Conservation (phyloP, 1,140 invertebrate genomes). For the Caenorhabditis briggsae region DNA sequence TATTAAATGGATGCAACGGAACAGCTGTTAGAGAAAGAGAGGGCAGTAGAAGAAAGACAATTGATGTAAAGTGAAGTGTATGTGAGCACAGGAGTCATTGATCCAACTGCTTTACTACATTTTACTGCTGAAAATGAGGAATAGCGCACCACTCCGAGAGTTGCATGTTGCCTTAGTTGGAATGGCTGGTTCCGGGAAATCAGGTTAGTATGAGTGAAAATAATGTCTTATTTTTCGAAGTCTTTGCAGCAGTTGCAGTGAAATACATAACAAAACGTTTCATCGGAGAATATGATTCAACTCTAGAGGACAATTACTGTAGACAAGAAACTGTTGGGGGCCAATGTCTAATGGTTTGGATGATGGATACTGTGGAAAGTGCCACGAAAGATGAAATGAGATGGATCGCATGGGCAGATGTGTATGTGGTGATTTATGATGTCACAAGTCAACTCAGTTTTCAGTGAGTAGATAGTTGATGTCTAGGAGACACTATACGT, state of each 20-base stretch:
- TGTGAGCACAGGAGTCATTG: too few species aligned
- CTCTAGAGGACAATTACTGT: conserved; percentile 79
- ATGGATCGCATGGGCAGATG: conserved; percentile 80
- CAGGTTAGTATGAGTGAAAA: conserved; percentile 72
- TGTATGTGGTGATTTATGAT: conserved; percentile 79
- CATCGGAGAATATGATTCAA: conserved; percentile 80
- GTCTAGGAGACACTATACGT: too few species aligned
- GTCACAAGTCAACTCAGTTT: conserved; percentile 79
- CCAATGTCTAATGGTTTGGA: conserved; percentile 78
- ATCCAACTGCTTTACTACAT: not conserved
- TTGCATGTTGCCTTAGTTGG: conserved; percentile 78
- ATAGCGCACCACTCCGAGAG: conserved; percentile 59
- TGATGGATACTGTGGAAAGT: conserved; percentile 80
- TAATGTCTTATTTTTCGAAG: conserved; percentile 65
- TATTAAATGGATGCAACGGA: too few species aligned
- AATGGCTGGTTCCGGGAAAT: conserved; percentile 78
- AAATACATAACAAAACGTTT: conserved; percentile 80
- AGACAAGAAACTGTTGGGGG: conserved; percentile 79
- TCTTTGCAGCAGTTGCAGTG: conserved; percentile 79
- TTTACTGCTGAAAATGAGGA: conserved; percentile 2
- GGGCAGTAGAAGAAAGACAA: too few species aligned
- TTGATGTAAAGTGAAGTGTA: too few species aligned
- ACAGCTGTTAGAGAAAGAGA: too few species aligned
- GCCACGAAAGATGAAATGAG: conserved; percentile 78
- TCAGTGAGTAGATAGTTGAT: conserved; percentile 66